Conservation (phyloP, 2,888 invertebrate species). For the Notodonta dromedarius region DNA sequence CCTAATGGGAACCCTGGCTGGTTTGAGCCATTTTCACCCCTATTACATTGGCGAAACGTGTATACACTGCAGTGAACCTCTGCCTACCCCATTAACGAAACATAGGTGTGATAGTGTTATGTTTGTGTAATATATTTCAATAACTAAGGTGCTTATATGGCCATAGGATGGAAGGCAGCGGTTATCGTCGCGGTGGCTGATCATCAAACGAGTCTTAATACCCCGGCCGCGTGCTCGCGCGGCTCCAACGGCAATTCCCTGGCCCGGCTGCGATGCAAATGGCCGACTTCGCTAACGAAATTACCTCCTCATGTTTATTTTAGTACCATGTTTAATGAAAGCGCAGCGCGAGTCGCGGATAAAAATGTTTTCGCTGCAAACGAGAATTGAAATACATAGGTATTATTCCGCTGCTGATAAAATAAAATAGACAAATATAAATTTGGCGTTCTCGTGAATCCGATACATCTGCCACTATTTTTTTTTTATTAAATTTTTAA, state of each 20-base stretch:
- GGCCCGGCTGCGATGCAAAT: conserved; percentile 59
- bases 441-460: not conserved
- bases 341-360: conserved; percentile 18
- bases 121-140: conserved; percentile 31
- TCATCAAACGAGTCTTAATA: conserved; percentile 49
- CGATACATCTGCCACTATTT: conserved; percentile 31
- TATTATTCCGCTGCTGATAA: not conserved
- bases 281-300: conserved; percentile 51
- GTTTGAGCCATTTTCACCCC: too few relatives aligned
- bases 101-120: not conserved
- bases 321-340: conserved; percentile 41
- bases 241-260: conserved; percentile 53
- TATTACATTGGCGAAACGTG: too few relatives aligned
- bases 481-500: conserved; percentile 46
- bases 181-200: conserved; percentile 36
- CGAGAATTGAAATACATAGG: not conserved
- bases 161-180: conserved; percentile 29
- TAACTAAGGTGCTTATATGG: conserved; percentile 32
- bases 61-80: too few relatives aligned
- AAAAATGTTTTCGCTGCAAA: conserved; percentile 1
- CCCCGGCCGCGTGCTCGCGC: conserved; percentile 29
- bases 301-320: conserved; percentile 50
- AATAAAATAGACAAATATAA: not conserved
- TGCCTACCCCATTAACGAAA: too few relatives aligned
- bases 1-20: too few relatives aligned